Conservation (phyloP, 2,797 vertebrate species). For the Platalea minor region DNA sequence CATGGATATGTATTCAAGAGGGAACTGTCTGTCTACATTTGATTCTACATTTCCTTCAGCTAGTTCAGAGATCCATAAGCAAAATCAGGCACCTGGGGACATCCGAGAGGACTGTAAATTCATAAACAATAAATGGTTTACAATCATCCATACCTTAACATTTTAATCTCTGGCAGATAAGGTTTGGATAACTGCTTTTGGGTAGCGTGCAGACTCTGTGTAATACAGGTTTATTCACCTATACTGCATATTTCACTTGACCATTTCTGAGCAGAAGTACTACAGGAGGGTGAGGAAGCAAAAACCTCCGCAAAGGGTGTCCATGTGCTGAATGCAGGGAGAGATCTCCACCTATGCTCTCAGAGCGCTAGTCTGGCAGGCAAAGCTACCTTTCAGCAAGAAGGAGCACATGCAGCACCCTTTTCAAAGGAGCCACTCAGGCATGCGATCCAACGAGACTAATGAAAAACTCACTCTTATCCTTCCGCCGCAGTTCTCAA, state of each 20-base stretch:
- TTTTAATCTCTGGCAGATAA: constrained; percentile 17
- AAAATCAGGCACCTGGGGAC: not conserved
- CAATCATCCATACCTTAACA: not conserved
- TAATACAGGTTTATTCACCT: not conserved
- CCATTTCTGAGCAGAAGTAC: not conserved
- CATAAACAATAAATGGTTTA: constrained; percentile 49
- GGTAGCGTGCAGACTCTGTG: not conserved
- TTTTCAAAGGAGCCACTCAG: not conserved
- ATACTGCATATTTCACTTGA: not conserved
- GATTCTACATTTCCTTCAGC: constrained; percentile 57
- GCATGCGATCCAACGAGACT: accelerated
- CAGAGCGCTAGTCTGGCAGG: not conserved
- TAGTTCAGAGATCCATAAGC: constrained; percentile 43
- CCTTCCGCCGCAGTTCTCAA: accelerated
- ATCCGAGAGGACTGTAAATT: constrained; percentile 7
- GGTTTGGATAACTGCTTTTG: not conserved
- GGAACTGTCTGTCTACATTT: constrained; percentile 52
- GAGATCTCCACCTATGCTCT: not conserved
- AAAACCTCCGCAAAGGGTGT: not conserved
- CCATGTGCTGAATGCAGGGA: not conserved
- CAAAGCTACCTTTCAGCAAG: not conserved
- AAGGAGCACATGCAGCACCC: not conserved
- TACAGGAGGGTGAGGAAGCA: not conserved
- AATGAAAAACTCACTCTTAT: not conserved
- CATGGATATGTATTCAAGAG: constrained; percentile 51